These are phyloP conservation scores for Wasmannia auropunctata DNA, from an alignment of 1,140 invertebrate genomes.

Conservation along the genomic window DNA sequence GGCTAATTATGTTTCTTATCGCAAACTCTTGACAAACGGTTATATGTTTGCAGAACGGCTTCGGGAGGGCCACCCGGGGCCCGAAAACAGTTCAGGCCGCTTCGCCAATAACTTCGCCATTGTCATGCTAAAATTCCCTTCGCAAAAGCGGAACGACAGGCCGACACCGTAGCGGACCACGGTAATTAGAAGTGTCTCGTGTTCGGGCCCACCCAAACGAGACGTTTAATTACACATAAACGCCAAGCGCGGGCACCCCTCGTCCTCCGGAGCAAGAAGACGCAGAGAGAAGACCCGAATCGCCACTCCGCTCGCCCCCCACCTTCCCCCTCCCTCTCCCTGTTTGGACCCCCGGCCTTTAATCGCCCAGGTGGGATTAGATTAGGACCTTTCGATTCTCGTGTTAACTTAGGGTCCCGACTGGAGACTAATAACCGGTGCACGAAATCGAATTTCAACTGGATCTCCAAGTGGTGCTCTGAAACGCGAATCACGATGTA, in stretches of 20 bases:
- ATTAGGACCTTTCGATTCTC: constrained; percentile 79
- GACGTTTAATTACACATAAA: constrained; percentile 79
- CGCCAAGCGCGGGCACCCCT: constrained; percentile 26
- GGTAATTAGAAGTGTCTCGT: constrained; percentile 79
- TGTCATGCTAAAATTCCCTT: constrained; percentile 61
- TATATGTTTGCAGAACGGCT: background rate
- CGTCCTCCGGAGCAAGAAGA: constrained; percentile 4
- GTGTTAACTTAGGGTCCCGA: constrained; percentile 63
- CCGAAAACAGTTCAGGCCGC: background rate
- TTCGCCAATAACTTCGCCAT: constrained; percentile 55
- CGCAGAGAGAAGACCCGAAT: background rate
- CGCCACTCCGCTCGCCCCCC: background rate
- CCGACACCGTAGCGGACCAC: constrained; percentile 73
- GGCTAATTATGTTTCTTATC: background rate
- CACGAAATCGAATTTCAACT: constrained; percentile 52
- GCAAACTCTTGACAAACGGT: background rate
- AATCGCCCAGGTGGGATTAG: constrained; percentile 78
- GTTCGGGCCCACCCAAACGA: constrained; percentile 68
- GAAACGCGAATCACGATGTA: constrained; percentile 1
- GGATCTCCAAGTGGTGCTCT: background rate
- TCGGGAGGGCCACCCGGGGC: background rate
- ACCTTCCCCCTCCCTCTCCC: background rate
- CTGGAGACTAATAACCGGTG: constrained; percentile 70
- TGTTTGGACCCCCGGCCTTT: constrained; percentile 65
- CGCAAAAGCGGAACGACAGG: constrained; percentile 73